phyloP scores from a whole-genome alignment of 2,113 vertebrate species.

The Pollimyrus isidori region DNA sequence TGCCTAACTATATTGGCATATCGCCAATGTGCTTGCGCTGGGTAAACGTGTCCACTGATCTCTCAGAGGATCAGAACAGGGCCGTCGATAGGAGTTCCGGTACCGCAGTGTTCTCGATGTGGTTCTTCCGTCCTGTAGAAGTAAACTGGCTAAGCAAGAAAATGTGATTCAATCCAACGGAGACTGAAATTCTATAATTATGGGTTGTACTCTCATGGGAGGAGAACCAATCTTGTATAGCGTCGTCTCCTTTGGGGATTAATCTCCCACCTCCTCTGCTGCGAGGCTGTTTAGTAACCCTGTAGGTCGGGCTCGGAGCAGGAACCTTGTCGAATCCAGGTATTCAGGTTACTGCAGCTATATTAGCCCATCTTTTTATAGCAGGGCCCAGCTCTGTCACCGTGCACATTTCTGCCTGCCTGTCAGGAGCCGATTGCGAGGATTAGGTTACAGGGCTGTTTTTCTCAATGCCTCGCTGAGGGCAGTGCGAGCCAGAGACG shows the following conservation, averaged over 20 bases:
- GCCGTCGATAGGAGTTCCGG: neutral
- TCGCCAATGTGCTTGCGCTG: neutral
- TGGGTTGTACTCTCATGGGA: neutral
- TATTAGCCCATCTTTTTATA: slow-evolving; percentile 54
- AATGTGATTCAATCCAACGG: neutral
- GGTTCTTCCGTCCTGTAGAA: neutral
- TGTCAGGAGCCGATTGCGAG: slow-evolving; percentile 31
- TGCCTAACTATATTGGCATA: neutral
- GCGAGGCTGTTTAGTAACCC: neutral
- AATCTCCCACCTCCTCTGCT: neutral
- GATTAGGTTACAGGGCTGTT: slow-evolving; percentile 48
- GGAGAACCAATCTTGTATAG: neutral
- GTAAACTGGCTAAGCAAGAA: neutral
- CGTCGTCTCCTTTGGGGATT: neutral
- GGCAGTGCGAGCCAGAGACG: neutral
- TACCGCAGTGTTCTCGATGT: neutral
- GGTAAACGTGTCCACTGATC: neutral
- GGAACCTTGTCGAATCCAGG: neutral
- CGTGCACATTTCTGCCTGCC: slow-evolving; percentile 40
- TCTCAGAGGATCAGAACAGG: neutral
- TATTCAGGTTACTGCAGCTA: slow-evolving; percentile 35
- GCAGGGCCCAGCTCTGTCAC: slow-evolving; percentile 50
- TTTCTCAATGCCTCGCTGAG: slow-evolving; percentile 20
- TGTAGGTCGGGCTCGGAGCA: neutral
- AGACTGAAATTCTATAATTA: neutral